Percentiles rank a stretch among this genome's conserved stretches.
Evolutionary conservation across 1,140 invertebrate species (phyloP).

Genomic region (Druon quercuslanigerum): DNA sequence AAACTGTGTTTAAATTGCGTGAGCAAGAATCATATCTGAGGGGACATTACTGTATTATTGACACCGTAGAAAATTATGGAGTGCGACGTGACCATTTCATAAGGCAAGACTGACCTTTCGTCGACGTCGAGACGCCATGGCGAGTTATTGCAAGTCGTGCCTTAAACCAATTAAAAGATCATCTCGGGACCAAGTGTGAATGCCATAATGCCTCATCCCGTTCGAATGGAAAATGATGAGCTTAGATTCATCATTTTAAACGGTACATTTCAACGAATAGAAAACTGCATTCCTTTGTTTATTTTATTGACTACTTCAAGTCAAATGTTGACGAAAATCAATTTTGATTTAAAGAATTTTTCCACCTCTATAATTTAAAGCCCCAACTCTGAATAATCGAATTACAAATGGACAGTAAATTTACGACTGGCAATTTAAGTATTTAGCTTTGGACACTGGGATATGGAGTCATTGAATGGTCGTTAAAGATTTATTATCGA

Average conservation of each 20-base stretch:
- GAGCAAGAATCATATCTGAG: constrained; percentile 48
- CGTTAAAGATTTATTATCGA: constrained; percentile 22
- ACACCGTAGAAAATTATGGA: constrained; percentile 51
- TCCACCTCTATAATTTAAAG: background rate
- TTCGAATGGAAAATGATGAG: constrained; percentile 19
- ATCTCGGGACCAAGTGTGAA: constrained; percentile 42
- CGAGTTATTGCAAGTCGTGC: constrained; percentile 45
- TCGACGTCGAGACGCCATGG: constrained; percentile 47
- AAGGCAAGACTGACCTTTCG: constrained; percentile 52
- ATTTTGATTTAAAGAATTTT: constrained; percentile 34
- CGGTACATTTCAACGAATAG: background rate
- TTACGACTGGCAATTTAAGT: constrained; percentile 7
- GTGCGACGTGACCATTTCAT: constrained; percentile 46
- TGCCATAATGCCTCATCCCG: constrained; percentile 32
- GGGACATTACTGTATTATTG: constrained; percentile 42
- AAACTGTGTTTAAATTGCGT: constrained; percentile 49
- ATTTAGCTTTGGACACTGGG: background rate
- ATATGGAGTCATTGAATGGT: constrained; percentile 8
- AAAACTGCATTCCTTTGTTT: background rate
- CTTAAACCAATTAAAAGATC: constrained; percentile 56
- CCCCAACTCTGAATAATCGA: background rate
- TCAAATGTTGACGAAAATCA: background rate
- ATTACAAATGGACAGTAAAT: constrained; percentile 22
- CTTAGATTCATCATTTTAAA: background rate
- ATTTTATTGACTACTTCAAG: constrained; percentile 7